These are phyloP conservation scores for Callitettix versicolor DNA, from an alignment of 1,140 invertebrate species.

Conservation along the genomic window DNA sequence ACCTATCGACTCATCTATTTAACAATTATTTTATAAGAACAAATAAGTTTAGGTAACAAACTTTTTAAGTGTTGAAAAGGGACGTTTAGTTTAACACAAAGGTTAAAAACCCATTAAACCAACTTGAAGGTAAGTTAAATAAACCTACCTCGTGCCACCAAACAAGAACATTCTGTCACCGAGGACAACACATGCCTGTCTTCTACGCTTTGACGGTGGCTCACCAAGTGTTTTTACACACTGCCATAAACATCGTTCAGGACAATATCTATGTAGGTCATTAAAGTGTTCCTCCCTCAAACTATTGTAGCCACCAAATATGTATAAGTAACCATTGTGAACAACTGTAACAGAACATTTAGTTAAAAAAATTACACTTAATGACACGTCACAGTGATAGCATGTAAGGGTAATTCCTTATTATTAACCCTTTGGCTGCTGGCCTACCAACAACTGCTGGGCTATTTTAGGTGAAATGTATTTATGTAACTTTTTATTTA, in stretches of 20 bases:
- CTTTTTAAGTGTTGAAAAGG: no score
- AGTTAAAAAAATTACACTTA: no score
- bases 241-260: constrained; percentile 48
- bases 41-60: no score
- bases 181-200: constrained; percentile 67
- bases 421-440: neutral
- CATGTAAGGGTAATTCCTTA: neutral
- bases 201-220: constrained; percentile 54
- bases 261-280: constrained; percentile 64
- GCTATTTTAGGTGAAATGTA: no score
- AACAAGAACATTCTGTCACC: constrained; percentile 65
- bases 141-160: constrained; percentile 68
- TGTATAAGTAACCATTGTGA: constrained; percentile 61
- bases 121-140: no score
- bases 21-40: no score
- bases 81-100: no score
- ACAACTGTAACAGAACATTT: constrained; percentile 48
- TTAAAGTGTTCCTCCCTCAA: constrained; percentile 62
- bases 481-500: no score
- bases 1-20: no score
- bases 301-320: constrained; percentile 83
- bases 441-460: neutral
- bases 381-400: neutral
- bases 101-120: no score
- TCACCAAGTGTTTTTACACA: constrained; percentile 43